Evolutionary conservation across 2,113 vertebrate species (phyloP).

Genomic region (Varanus salvator): DNA sequence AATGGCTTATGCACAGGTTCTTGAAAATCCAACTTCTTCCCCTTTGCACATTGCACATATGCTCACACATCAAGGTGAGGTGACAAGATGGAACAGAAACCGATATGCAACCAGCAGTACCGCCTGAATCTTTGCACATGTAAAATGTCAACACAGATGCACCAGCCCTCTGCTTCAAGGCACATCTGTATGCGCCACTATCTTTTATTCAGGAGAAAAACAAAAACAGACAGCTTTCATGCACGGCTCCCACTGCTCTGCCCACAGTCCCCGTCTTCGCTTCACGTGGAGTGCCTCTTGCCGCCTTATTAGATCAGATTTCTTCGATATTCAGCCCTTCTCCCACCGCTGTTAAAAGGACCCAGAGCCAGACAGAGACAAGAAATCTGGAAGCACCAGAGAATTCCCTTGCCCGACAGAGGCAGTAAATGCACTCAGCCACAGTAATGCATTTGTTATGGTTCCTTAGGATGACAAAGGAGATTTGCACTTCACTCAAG

Average conservation of each 20-base stretch:
- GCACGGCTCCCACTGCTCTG: not conserved
- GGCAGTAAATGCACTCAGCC: constrained; percentile 63
- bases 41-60: not conserved
- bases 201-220: not conserved
- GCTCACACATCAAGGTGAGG: not conserved
- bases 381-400: not conserved
- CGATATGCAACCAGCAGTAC: too few species aligned
- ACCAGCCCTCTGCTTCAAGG: not conserved
- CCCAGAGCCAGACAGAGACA: constrained; percentile 56
- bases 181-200: not conserved
- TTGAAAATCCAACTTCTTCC: not conserved
- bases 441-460: constrained; percentile 63
- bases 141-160: not conserved
- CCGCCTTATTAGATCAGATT: not conserved
- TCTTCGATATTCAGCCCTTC: constrained; percentile 39
- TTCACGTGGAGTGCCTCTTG: not conserved
- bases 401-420: not conserved
- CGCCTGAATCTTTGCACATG: not conserved
- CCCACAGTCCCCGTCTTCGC: not conserved
- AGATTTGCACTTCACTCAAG: constrained; percentile 58
- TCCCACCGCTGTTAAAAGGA: constrained; percentile 48
- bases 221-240: not conserved
- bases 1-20: not conserved
- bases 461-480: constrained; percentile 66
- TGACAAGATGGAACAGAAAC: not conserved